These are phyloP conservation scores for Epinotia nisella DNA, from an alignment of 2,888 invertebrate species.

Conservation along the genomic window DNA sequence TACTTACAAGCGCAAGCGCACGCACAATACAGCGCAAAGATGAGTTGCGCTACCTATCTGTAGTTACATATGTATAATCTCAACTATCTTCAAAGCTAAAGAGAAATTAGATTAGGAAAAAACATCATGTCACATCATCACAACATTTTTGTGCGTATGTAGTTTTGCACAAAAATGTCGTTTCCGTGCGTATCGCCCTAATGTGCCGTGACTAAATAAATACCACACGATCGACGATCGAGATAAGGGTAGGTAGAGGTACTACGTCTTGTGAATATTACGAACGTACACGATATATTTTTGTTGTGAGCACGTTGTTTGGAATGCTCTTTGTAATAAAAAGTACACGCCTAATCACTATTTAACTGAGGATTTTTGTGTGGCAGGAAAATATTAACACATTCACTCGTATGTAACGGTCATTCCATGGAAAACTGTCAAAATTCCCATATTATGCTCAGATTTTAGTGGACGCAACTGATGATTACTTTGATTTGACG, in stretches of 20 bases:
- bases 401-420: too few species aligned
- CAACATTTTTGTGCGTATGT: neutral
- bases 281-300: neutral
- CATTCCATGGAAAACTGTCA: too few species aligned
- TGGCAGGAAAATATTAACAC: neutral
- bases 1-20: too few species aligned
- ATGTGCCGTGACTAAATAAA: slow-evolving; percentile 30
- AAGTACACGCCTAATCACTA: neutral
- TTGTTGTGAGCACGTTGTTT: neutral
- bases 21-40: too few species aligned
- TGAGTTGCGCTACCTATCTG: too few species aligned
- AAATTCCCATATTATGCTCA: neutral
- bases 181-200: slow-evolving; percentile 6
- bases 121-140: neutral
- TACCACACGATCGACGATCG: slow-evolving; percentile 16
- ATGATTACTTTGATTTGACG: too few species aligned
- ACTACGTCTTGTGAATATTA: slow-evolving; percentile 20
- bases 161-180: slow-evolving; percentile 10
- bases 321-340: slow-evolving; percentile 7
- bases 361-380: neutral
- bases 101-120: neutral
- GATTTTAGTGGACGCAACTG: neutral
- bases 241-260: slow-evolving; percentile 33
- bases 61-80: too few species aligned
- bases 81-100: neutral